Conservation (phyloP, 2,888 invertebrate genomes). For the Esperia sulphurella region DNA sequence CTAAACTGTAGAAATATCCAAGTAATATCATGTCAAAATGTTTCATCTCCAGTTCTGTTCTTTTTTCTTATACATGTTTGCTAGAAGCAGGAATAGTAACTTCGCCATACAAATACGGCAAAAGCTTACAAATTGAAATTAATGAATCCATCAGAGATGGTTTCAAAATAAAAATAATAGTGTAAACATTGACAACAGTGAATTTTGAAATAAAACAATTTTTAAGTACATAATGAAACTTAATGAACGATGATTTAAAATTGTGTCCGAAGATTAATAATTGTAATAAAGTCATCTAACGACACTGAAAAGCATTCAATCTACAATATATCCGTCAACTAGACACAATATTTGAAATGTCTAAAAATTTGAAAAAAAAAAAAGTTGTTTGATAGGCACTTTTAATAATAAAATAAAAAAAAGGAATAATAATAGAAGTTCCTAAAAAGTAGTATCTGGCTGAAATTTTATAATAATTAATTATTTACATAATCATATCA, state of each 20-base stretch:
- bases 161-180: neutral
- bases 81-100: neutral
- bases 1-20: constrained; percentile 36
- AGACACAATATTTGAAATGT: constrained; percentile 16
- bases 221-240: neutral
- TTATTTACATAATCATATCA: constrained; percentile 58
- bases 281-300: no score
- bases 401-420: constrained; percentile 48
- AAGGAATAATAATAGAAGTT: constrained; percentile 45
- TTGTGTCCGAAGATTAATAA: no score
- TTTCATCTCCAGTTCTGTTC: constrained; percentile 26
- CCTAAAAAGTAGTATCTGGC: constrained; percentile 46
- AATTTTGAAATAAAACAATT: constrained; percentile 1
- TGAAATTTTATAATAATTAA: constrained; percentile 37
- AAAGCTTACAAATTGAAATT: neutral
- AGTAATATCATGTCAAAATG: constrained; percentile 43
- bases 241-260: no score
- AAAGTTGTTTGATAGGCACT: constrained; percentile 45
- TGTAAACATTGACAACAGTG: constrained; percentile 4
- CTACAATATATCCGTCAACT: neutral
- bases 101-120: neutral
- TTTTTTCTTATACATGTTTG: neutral
- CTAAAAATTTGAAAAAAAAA: constrained; percentile 24
- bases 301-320: no score
- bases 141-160: neutral